Base-by-base conservation (phyloP, 2,797 vertebrate species). In the Ciconia nigra region DNA sequence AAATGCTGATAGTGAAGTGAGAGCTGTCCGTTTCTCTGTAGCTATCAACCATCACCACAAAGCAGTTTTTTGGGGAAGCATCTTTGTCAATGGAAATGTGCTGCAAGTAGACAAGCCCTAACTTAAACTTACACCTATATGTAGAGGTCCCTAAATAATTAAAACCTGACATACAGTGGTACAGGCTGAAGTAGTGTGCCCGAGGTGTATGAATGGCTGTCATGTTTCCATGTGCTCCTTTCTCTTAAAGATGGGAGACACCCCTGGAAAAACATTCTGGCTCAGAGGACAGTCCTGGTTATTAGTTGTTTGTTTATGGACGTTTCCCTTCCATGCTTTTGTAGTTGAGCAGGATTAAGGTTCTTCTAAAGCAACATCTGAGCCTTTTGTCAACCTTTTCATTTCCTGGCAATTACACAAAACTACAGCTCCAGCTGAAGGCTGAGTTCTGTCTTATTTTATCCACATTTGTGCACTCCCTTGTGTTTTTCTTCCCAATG, bases 301-400 rank as follows among this genome's bases (percentile, higher is more conserved):
- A 7, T 54, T 63, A 8, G 47, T 6, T 89, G 42, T 62, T 92
- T 92, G 54, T 70, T 90, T 55, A 11, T 35, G 82, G 57, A 16
- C 0, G 2, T 83, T 91, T 77, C 54, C 70, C 26, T 82, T 82
- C 81, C 22, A 5, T 54, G 22, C 35, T 69, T 67, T 41, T 57
- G 41, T 24, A 44, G 63, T 3, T 77, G 33, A 41, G 71, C 78
- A 80, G 91, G 78, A 89, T 87, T 91, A 47, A 87, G 25, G 74
- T 70, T 83, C 31, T 85, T 77, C 51, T 62, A 55, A 83, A 93
- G 52, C 52, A 80, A 29, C 24, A 58, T 87, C 71, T 55, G 67
- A 97, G 82, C 74, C 83, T 96, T 92, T 80, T 89, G 77, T 72
- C 58, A 31, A 11, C 24, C 49, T 28, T 57, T 46, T 77, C 5